phyloP scores from a whole-genome alignment of 2,797 vertebrate genomes.

The Sebastes hubbsi region DNA sequence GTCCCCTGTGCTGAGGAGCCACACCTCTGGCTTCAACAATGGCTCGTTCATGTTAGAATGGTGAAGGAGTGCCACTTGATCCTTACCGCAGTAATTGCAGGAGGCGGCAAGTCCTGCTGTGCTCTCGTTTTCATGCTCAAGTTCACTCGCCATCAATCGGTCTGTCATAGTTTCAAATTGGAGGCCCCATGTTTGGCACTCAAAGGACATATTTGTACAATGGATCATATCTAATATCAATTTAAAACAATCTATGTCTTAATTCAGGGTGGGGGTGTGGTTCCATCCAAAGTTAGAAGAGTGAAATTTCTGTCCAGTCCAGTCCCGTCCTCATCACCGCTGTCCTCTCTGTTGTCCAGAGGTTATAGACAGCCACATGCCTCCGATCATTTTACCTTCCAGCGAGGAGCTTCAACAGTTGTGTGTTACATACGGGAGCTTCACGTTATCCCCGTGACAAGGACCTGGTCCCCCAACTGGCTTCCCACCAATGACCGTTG shows the following conservation, averaged over 20 bases:
- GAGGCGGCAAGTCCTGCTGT: slow-evolving; percentile 41
- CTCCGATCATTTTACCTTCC: background rate
- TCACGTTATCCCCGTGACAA: background rate
- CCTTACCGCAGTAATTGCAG: slow-evolving; percentile 48
- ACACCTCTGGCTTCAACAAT: slow-evolving; percentile 12
- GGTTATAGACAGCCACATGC: background rate
- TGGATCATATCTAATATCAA: slow-evolving; percentile 2
- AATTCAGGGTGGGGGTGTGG: background rate
- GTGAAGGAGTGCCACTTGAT: slow-evolving; percentile 36
- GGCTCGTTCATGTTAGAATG: background rate
- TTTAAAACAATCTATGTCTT: slow-evolving; percentile 11
- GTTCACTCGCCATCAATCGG: slow-evolving; percentile 45
- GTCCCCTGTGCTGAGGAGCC: background rate
- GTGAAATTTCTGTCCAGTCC: background rate
- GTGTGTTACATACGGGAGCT: background rate
- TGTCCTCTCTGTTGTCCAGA: background rate
- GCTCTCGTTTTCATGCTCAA: slow-evolving; percentile 57
- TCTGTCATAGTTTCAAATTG: background rate
- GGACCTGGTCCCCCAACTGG: background rate
- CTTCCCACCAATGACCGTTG: background rate
- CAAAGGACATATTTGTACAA: background rate
- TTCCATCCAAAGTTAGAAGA: background rate
- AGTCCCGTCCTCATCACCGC: background rate
- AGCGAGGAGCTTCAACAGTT: background rate
- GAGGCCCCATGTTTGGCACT: background rate